Conservation (phyloP, 2,113 vertebrate genomes). For the Indicator indicator region DNA sequence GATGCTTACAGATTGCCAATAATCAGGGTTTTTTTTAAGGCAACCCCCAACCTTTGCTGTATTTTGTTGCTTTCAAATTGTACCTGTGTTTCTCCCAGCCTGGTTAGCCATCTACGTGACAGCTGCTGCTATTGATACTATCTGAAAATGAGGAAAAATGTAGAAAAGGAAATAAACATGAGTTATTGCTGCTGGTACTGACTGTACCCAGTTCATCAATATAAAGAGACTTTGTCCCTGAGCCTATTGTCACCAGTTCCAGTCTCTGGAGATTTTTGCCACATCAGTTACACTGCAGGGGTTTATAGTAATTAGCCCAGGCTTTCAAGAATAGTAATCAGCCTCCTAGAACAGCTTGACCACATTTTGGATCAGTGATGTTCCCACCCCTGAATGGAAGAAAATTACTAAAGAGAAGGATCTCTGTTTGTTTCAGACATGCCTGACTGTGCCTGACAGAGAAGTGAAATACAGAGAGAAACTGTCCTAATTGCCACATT, state of each 20-base stretch:
- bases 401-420: neutral
- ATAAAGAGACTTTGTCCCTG: neutral
- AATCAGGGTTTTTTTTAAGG: neutral
- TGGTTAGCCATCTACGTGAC: neutral
- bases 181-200: neutral
- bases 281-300: neutral
- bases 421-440: neutral
- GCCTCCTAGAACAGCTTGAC: neutral
- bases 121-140: neutral
- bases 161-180: neutral
- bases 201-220: neutral
- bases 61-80: neutral
- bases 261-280: neutral
- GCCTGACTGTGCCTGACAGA: neutral
- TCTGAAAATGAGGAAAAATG: neutral
- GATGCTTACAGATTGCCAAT: neutral
- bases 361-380: neutral
- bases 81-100: neutral
- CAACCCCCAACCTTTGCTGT: neutral
- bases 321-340: neutral
- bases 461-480: neutral
- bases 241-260: neutral
- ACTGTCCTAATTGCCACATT: neutral
- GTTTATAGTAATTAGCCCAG: neutral
- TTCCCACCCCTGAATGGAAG: neutral